Evolutionary conservation across 2,113 vertebrate species (phyloP).

Genomic region (Thunnus thynnus): DNA sequence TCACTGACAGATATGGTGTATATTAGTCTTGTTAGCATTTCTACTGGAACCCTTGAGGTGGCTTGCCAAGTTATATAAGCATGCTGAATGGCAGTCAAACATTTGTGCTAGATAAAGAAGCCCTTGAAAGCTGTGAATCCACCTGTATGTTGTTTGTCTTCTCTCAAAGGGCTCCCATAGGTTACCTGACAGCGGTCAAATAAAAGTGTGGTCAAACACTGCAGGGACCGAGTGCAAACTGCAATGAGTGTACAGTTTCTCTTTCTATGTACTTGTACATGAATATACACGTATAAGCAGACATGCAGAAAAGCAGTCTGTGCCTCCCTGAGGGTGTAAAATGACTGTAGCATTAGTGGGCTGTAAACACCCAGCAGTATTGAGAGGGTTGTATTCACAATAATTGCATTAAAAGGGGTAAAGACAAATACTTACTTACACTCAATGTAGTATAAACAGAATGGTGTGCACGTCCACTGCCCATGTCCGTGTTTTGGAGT

Average conservation of each 20-base stretch:
- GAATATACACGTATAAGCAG: not conserved
- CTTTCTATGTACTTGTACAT: constrained; percentile 10
- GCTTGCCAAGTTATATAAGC: constrained; percentile 79
- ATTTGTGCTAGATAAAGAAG: constrained; percentile 83
- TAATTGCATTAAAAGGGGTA: no score
- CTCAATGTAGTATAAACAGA: no score
- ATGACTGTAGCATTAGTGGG: not conserved
- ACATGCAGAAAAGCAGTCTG: not conserved
- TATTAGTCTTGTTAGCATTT: constrained; percentile 59
- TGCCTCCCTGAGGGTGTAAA: not conserved
- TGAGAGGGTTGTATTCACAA: no score
- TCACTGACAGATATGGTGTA: constrained; percentile 44
- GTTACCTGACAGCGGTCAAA: constrained; percentile 45
- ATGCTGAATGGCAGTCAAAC: constrained; percentile 80
- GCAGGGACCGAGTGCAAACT: constrained; percentile 45
- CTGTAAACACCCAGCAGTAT: no score
- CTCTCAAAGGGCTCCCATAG: constrained; percentile 78
- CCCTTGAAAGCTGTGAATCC: constrained; percentile 82
- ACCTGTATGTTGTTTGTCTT: constrained; percentile 86
- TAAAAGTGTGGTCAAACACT: constrained; percentile 77
- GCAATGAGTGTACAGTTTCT: not conserved
- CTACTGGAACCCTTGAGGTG: constrained; percentile 61
- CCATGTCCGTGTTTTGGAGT: no score
- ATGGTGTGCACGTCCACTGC: no score
- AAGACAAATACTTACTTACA: no score